Conservation (phyloP, 1,140 invertebrate species). For the Cherax destructor region DNA sequence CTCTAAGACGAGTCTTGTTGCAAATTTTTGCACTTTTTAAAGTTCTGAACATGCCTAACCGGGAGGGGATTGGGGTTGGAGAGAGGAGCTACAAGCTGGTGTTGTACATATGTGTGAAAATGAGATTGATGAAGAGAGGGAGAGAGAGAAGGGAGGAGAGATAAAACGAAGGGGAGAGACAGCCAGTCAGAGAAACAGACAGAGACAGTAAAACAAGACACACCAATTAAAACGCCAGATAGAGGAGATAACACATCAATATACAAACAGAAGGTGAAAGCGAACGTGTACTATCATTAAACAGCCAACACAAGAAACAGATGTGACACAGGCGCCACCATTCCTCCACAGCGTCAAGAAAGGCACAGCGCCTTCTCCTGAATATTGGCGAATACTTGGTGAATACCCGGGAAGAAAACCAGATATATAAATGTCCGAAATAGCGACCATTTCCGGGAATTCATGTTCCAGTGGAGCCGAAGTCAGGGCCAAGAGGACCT, state of each 20-base stretch:
- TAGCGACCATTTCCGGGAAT: background rate
- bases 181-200: background rate
- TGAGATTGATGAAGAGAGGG: slow-evolving; percentile 6
- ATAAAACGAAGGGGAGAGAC: background rate
- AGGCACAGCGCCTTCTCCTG: background rate
- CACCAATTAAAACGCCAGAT: background rate
- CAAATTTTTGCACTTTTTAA: no score
- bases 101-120: background rate
- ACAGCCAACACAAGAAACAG: background rate
- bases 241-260: background rate
- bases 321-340: background rate
- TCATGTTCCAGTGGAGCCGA: background rate
- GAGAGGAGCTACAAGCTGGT: no score
- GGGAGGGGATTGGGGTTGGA: no score
- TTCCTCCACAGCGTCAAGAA: background rate
- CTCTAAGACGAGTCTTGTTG: no score
- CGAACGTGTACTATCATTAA: background rate
- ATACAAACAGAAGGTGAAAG: background rate
- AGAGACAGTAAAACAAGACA: slow-evolving; percentile 10
- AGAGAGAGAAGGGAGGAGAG: background rate
- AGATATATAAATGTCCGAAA: background rate
- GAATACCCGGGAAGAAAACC: background rate
- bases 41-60: no score
- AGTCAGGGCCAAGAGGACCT: background rate
- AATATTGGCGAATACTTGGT: background rate